Evolutionary conservation across 2,797 vertebrate species (phyloP), one percentile per base, ranked within the genome.

Genomic region (Ceryle rudis): DNA sequence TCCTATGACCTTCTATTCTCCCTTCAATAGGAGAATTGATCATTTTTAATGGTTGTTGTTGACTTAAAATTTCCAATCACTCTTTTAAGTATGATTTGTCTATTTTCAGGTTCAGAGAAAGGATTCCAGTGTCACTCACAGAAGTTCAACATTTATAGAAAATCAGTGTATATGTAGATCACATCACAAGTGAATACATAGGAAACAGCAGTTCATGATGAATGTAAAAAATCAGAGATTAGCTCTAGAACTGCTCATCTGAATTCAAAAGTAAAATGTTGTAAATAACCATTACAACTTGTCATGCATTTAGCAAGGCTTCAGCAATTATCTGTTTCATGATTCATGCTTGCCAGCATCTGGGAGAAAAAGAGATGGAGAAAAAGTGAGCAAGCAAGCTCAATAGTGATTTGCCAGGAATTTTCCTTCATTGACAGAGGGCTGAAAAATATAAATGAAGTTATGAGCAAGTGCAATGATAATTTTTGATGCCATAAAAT

Each of bases 251-350:
- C 22, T 49, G 22, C 62, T 94, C 46, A 70, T 94, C 84, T 79
- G 75, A 95, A 95, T 89, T 91, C 80, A 82, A 47, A 96, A 84
- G 49, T 55, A 89, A 86, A 81, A 78, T 8, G 2, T 78, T 89
- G 67, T 86, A 95, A 97, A 95, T 95, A 96, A 83, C 58, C 57
- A 82, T 96, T 95, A 82, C 26, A 77, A 93, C 66, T 47, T 92
- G 80, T 33, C 84, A 88, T 31, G 55, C 49, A 69, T 95, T 94
- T 92, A 94, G 85, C 80, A 96, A 80, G 78, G 46, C 23, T 82
- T 65, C 29, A 29, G 21, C 54, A 82, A 78, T 94, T 78, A 74
- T 89, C 49, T 88, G 10, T 93, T 90, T 55, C 60, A 60, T 81
- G 73, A 93, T 73, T 95, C 37, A 33, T 71, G 69, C 67, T 66